Conservation (phyloP, 2,888 invertebrate genomes). For the Poecilus cupreus region DNA sequence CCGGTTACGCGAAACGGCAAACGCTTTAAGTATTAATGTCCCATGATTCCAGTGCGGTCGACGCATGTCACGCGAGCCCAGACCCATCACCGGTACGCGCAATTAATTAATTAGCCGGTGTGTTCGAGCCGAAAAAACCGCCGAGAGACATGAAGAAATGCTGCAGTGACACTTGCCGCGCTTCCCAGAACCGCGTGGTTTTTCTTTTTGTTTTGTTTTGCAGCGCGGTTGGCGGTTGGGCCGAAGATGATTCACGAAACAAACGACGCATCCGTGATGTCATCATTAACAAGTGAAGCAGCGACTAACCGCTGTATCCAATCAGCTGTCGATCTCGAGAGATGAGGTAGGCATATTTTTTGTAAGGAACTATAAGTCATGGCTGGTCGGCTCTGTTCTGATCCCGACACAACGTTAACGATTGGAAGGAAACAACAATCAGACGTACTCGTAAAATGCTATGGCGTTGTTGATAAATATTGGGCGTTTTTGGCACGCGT, state of each 20-base stretch:
- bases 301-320: conserved; percentile 57
- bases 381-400: conserved; percentile 44
- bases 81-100: conserved; percentile 12
- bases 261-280: conserved; percentile 54
- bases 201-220: conserved; percentile 28
- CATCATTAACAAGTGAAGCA: conserved; percentile 59
- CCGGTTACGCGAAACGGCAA: conserved; percentile 43
- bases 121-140: neutral
- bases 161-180: neutral
- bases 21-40: conserved; percentile 44
- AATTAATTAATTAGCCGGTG: conserved; percentile 29
- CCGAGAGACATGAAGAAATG: neutral
- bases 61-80: conserved; percentile 26
- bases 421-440: conserved; percentile 10
- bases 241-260: conserved; percentile 41
- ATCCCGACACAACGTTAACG: conserved; percentile 47
- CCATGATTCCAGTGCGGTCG: conserved; percentile 44
- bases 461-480: conserved; percentile 34
- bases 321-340: conserved; percentile 59
- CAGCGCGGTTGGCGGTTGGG: conserved; percentile 2
- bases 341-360: conserved; percentile 59
- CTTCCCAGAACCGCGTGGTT: neutral
- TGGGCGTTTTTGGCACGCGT: conserved; percentile 43
- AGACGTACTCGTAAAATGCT: conserved; percentile 40
- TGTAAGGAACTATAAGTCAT: conserved; percentile 51